Base-by-base conservation (phyloP, 2,797 vertebrate genomes). In the Etheostoma nigrum region DNA sequence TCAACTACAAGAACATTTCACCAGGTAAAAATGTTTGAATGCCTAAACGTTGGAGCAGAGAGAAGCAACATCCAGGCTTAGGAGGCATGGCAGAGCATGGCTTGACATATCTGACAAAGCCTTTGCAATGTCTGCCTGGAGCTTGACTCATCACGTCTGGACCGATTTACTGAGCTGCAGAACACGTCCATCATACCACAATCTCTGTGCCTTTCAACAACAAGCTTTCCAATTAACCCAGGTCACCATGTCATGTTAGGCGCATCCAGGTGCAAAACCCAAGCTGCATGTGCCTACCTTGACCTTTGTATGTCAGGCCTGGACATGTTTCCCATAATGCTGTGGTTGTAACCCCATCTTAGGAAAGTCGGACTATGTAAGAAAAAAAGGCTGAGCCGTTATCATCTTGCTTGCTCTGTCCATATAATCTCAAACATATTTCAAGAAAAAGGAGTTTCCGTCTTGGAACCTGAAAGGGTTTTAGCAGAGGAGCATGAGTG, bases 361-460 rank as follows among this genome's bases (percentile, higher is more conserved):
- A 16, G 61, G 19, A 65, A 68, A 73, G 30, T 30, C 7, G 0
- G 12, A 18, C 47, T 23, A 53, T n/a, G 25, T 42, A 25, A 23
- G n/a, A 1, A 3, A 4, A 36, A 44, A 23, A 58, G 49, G 53
- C 66, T 60, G 72, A 49, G 61, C 83, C 72, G 53, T 65, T 85
- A 68, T 83, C 83, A 62, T 67, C 71, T 13, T 9, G 36, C 70
- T 78, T 21, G 0, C 60, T 70, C 64, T 19, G 49, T 79, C 65
- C 44, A 57, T 74, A 83, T 85, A 61, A 70, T 53, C 71, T 77
- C 8, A n/a, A 30, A 21, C 77, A 80, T 91, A 89, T 92, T 88
- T 92, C 86, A 67, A 71, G 83, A 76, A 67, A 52, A 76, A 45
- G 0, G n/a, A 81, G 79, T 85, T 91, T 89, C 81, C 72, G 74